Evolutionary conservation across 2,888 invertebrate species (phyloP), one percentile per base, ranked within the genome.

Genomic region (Rugalucina vietnamica): DNA sequence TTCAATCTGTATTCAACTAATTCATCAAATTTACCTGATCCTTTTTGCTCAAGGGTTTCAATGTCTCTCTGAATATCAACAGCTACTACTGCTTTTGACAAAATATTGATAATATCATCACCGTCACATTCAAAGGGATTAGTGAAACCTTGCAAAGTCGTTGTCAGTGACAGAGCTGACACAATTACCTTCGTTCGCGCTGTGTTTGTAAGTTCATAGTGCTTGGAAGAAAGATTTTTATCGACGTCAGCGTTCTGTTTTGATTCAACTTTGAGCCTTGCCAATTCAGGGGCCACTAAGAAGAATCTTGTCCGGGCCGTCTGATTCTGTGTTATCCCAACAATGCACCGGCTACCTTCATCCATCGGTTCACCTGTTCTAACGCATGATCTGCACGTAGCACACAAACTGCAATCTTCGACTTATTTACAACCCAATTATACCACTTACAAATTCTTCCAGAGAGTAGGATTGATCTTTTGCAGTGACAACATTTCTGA

Each of bases 351-450:
- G 74, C 18, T n/a, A 74, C 60, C 37, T 79, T 73, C 79, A 79
- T 79, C 49, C 34, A 57, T 8, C 79, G 32, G 32, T 74, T 79
- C 3, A 79, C n/a, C 27, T 74, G 79, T 32, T 73, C 74, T 8
- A 79, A 36, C 18, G 65, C 79, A 32, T 79, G 79, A 73, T 79
- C 79, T 18, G 72, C 71, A 8, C 72, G 1, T 18, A 79, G 54
- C 4, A 73, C 60, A 73, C 79, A 72, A 43, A 79, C 65, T 29
- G 50, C 49, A 36, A 74, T 29, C 5, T 1, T 34, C 34, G 73
- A 73, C 36, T 79, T 79, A 32, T 79, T 79, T 21, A 79, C 79
- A 0, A 73, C 65, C 60, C 43, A 73, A 29, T 79, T 79, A n/a
- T 36, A 73, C 65, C 27, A 29, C 29, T 10, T 10, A 32, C 32